A percentile compares a stretch with the other conserved stretches of the same genome.
phyloP scores from a whole-genome alignment of 23 tunicate genomes.

The Trididemnum miniatum region DNA sequence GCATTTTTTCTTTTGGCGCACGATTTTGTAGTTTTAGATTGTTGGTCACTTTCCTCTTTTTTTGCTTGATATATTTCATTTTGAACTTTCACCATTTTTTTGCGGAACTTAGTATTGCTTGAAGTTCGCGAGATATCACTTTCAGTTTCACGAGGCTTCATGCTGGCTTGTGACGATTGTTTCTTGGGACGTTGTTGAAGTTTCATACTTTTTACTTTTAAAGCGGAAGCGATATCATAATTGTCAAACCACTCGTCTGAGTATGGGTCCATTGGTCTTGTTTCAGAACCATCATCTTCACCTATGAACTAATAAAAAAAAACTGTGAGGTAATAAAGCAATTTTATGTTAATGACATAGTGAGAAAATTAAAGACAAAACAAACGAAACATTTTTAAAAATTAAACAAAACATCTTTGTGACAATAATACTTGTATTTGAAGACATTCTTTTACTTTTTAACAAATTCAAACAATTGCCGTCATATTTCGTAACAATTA shows the following conservation, averaged over 20 bases:
- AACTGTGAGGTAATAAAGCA: too few relatives aligned
- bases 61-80: background rate
- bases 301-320: background rate
- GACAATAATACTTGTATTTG: too few relatives aligned
- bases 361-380: too few relatives aligned
- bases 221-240: constrained; percentile 10
- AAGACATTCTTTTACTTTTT: too few relatives aligned
- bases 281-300: background rate
- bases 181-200: background rate
- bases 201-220: background rate
- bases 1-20: background rate
- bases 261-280: constrained; percentile 8
- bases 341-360: too few relatives aligned
- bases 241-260: constrained; percentile 25
- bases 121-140: background rate
- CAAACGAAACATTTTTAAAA: too few relatives aligned
- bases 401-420: too few relatives aligned
- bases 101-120: background rate
- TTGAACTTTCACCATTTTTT: background rate
- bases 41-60: background rate
- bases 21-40: background rate
- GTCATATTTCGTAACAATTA: too few relatives aligned
- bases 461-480: too few relatives aligned
- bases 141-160: too few relatives aligned
- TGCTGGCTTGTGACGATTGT: background rate